phyloP scores from a whole-genome alignment of 2,888 invertebrate genomes.

The Patella depressa region DNA sequence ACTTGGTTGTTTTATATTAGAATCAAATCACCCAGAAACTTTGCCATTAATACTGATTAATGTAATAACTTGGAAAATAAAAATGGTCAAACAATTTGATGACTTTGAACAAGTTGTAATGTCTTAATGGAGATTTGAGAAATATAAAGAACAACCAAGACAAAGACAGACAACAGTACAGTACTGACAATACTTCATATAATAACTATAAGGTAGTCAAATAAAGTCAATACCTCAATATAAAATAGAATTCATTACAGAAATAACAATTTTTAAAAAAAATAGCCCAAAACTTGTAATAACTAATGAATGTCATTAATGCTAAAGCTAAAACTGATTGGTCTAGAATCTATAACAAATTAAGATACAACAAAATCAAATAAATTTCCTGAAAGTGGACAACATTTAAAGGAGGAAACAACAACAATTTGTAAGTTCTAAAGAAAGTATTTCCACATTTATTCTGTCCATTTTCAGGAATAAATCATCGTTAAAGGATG shows the following conservation, averaged over 20 bases:
- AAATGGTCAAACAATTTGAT: background rate
- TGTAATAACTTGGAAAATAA: slow-evolving; percentile 17
- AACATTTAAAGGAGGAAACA: too few species aligned
- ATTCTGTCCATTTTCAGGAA: too few species aligned
- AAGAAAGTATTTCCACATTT: too few species aligned
- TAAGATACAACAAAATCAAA: slow-evolving; percentile 7
- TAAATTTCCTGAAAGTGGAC: too few species aligned
- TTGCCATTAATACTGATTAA: slow-evolving; percentile 18
- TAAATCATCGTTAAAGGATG: too few species aligned
- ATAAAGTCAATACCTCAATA: slow-evolving; percentile 8
- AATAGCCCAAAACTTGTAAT: slow-evolving; percentile 10
- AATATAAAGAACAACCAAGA: background rate
- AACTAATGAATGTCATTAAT: slow-evolving; percentile 6
- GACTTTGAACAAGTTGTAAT: background rate
- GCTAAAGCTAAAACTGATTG: slow-evolving; percentile 8
- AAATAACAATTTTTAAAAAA: slow-evolving; percentile 11
- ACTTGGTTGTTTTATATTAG: slow-evolving; percentile 2
- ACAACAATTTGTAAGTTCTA: too few species aligned
- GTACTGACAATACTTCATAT: slow-evolving; percentile 13
- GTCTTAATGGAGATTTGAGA: background rate
- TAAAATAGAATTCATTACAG: slow-evolving; percentile 10
- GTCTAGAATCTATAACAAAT: slow-evolving; percentile 13
- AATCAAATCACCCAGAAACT: slow-evolving; percentile 2
- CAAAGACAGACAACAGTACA: slow-evolving; percentile 11
- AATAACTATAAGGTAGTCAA: slow-evolving; percentile 13